Conservation (phyloP, 2,113 vertebrate species). For the Tympanuchus pallidicinctus region DNA sequence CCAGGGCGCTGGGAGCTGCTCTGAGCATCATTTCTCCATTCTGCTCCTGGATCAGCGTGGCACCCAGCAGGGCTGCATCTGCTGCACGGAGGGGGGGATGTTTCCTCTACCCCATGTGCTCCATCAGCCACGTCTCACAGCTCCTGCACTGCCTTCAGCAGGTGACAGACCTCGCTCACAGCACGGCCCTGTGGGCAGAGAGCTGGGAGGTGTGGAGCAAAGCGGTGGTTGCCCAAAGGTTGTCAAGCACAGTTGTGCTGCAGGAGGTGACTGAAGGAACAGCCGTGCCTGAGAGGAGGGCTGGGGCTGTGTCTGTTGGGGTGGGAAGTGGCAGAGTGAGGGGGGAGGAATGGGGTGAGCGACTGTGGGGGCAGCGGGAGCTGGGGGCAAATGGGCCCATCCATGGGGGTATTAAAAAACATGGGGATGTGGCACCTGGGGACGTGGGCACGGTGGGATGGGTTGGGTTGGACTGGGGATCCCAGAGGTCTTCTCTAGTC, state of each 20-base stretch:
- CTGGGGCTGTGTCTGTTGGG: neutral
- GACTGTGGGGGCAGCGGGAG: neutral
- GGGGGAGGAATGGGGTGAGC: neutral
- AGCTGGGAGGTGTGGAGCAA: neutral
- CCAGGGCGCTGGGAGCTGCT: neutral
- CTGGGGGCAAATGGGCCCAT: too few relatives aligned
- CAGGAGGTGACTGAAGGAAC: too few relatives aligned
- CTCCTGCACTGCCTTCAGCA: neutral
- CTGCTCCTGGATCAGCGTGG: neutral
- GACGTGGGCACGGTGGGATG: too few relatives aligned
- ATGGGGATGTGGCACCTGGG: too few relatives aligned
- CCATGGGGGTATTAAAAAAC: too few relatives aligned
- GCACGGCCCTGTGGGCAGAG: neutral
- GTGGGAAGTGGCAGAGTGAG: neutral
- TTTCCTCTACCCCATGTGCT: neutral
- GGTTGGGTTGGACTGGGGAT: too few relatives aligned
- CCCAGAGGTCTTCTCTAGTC: too few relatives aligned
- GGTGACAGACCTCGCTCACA: neutral
- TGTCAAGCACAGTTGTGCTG: neutral
- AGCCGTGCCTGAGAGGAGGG: too few relatives aligned
- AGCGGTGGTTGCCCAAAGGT: neutral
- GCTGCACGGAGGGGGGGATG: rapidly evolving
- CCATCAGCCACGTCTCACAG: neutral
- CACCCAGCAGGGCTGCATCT: too few relatives aligned
- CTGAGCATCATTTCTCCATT: neutral